These are phyloP conservation scores for Burhinus bistriatus DNA, from an alignment of 2,113 vertebrate species.

Conservation along the genomic window DNA sequence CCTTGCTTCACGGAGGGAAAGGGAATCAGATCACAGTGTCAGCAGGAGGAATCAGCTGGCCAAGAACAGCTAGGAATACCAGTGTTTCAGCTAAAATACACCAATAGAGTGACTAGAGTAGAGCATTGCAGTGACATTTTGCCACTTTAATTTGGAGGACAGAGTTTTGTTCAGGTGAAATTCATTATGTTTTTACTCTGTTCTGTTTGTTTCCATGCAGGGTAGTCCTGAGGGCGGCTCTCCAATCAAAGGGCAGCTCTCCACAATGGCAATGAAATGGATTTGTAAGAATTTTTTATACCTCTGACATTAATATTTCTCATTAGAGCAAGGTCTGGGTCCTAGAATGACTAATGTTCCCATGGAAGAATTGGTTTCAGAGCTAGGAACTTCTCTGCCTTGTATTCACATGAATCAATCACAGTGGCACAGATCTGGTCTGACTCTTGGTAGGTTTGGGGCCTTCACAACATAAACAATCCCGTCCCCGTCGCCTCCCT, in stretches of 20 bases:
- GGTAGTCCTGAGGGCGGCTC: not conserved
- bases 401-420: not conserved
- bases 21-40: not conserved
- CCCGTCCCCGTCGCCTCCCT: fast-evolving
- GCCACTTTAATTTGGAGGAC: not conserved
- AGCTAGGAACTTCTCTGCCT: not conserved
- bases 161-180: not conserved
- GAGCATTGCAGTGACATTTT: not conserved
- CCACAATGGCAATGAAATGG: not conserved
- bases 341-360: not conserved
- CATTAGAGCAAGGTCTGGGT: not conserved
- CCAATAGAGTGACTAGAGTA: not conserved
- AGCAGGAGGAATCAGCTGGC: not conserved
- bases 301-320: not conserved
- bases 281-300: not conserved
- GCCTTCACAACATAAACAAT: not conserved
- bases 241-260: not conserved
- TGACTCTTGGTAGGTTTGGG: not conserved
- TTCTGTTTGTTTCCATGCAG: not conserved
- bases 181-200: not conserved
- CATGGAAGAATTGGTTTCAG: not conserved
- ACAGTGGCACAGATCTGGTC: not conserved
- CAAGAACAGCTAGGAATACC: not conserved
- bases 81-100: not conserved
- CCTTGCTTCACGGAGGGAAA: not conserved